Evolutionary conservation across 30 jellyfish, hydroid and myxozoan genomes (phyloP).

Genomic region (Nemopilema nomurai): DNA sequence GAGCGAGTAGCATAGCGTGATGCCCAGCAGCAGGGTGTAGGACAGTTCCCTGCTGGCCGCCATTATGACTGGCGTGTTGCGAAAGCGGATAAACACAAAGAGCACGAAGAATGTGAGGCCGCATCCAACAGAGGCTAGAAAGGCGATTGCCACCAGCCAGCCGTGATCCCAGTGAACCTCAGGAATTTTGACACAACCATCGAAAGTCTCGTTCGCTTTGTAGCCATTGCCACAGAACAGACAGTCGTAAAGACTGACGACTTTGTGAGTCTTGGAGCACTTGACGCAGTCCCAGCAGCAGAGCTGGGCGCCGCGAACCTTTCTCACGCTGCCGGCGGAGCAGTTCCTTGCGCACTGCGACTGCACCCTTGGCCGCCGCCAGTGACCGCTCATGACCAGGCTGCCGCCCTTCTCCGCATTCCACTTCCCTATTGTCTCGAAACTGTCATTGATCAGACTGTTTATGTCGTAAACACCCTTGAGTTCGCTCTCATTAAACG

Average conservation of each 20-base stretch:
- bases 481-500: slow-evolving; percentile 41
- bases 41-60: slow-evolving; percentile 89
- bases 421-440: slow-evolving; percentile 76
- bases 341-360: slow-evolving; percentile 64
- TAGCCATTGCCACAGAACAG: slow-evolving; percentile 46
- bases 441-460: slow-evolving; percentile 35
- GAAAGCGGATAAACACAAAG: slow-evolving; percentile 44
- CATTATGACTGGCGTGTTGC: slow-evolving; percentile 78
- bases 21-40: slow-evolving; percentile 69
- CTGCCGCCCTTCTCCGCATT: slow-evolving; percentile 57
- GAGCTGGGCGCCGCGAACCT: slow-evolving; percentile 18
- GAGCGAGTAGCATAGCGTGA: slow-evolving; percentile 46
- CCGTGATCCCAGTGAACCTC: slow-evolving; percentile 55
- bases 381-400: slow-evolving; percentile 19
- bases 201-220: slow-evolving; percentile 20
- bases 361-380: slow-evolving; percentile 22
- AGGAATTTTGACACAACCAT: slow-evolving; percentile 59
- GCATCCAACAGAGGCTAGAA: slow-evolving; percentile 77
- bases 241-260: slow-evolving; percentile 45
- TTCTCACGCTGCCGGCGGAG: slow-evolving; percentile 46
- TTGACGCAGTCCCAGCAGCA: slow-evolving; percentile 87
- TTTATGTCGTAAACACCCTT: slow-evolving; percentile 71
- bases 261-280: slow-evolving; percentile 66
- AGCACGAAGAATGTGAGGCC: slow-evolving; percentile 64
- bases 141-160: slow-evolving; percentile 74